Evolutionary conservation across 2,797 vertebrate species (phyloP), one percentile per base, ranked within the genome.

Genomic region (Acropternis orthonyx): DNA sequence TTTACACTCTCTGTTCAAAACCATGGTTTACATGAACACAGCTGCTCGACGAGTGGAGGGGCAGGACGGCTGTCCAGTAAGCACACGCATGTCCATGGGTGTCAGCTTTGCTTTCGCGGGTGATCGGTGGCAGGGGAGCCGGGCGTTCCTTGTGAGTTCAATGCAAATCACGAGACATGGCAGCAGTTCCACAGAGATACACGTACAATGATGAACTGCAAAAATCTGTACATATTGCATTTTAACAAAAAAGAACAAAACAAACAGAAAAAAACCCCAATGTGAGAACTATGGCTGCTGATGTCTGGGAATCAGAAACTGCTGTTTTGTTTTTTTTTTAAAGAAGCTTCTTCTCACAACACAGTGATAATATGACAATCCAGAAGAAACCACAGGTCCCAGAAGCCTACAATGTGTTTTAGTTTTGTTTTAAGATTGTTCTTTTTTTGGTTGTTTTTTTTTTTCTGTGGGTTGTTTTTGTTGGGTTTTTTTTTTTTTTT

Each of bases 11-110:
- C 98, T 98, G 95, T 98, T 98, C 95, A 97, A 97, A 97, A 96
- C 86, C 92, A 98, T 98, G 99, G 99, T 99, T 99, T 99, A 99
- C 99, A 99, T 98, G 98, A 99, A 99, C 98, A 98, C 97, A 99
- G 98, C 99, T 99, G 99, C 99, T 99, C 18, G 97, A 98, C 94
- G 97, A 98, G 98, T 97, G 96, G 96, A 98, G 98, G 97, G 98
- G 96, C 98, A 98, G 97, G 98, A 97, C 97, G 98, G 95, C 97
- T 98, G 97, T 97, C 97, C 97, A 97, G 97, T 90, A 97, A 97
- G 97, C 97, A 97, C 95, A 95, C 10, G 54, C 76, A 30, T 95
- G 97, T 91, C 97, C 97, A 89, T 94, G 97, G 97, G 97, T 97
- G 97, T 98, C 97, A 96, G 96, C 96, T 96, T 97, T 93, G 96